phyloP scores from a whole-genome alignment of 2,797 vertebrate genomes.

The Moxostoma hubbsi region DNA sequence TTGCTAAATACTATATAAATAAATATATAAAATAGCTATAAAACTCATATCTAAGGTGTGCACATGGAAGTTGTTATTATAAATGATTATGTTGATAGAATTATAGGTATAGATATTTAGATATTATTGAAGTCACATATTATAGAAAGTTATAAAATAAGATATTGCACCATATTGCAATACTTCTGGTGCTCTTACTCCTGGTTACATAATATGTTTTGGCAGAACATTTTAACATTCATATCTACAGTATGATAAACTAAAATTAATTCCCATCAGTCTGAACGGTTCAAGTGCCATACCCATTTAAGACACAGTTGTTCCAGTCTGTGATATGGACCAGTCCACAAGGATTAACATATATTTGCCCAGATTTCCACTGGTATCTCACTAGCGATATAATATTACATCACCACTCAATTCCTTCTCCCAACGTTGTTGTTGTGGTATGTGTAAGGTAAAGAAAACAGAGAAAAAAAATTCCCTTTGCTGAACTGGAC shows the following conservation, averaged over 20 bases:
- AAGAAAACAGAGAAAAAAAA: background rate
- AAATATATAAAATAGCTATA: too few species aligned
- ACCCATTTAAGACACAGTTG: background rate
- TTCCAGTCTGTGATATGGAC: conserved; percentile 1
- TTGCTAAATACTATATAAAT: too few species aligned
- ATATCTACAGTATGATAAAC: background rate
- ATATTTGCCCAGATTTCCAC: background rate
- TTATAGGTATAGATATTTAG: too few species aligned
- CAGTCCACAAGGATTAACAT: conserved; percentile 14
- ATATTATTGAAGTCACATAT: too few species aligned
- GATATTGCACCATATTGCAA: background rate
- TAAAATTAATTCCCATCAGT: too few species aligned
- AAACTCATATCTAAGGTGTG: too few species aligned
- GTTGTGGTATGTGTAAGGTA: background rate
- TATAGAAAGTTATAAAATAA: too few species aligned
- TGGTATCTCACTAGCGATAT: conserved; percentile 2
- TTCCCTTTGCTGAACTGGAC: background rate
- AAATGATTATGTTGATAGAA: too few species aligned
- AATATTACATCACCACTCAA: background rate
- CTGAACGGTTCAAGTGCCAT: background rate
- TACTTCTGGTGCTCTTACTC: background rate
- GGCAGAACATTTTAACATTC: background rate
- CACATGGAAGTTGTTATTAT: too few species aligned
- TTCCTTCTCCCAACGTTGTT: background rate
- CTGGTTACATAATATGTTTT: conserved; percentile 4